Evolutionary conservation across 2,888 invertebrate species (phyloP).

Genomic region (Argyra leucocephala): DNA sequence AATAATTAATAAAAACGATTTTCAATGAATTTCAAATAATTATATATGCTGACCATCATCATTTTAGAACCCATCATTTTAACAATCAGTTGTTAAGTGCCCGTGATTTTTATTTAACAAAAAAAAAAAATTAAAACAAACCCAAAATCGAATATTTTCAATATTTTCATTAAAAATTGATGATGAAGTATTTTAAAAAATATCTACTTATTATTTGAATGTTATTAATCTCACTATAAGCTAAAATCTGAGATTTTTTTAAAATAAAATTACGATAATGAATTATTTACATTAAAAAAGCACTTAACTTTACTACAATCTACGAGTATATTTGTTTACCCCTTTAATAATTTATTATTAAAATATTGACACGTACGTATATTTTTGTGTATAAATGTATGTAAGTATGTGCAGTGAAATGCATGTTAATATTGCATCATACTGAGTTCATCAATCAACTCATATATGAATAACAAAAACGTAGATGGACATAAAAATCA

Average conservation of each 20-base stretch:
- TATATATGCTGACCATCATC: too few relatives aligned
- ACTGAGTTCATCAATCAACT: background rate
- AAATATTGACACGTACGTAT: background rate
- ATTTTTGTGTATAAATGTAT: background rate
- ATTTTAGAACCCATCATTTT: background rate
- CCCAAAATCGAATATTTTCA: too few relatives aligned
- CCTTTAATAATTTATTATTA: slow-evolving; percentile 2
- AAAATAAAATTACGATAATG: background rate
- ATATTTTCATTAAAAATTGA: background rate
- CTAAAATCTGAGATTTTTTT: background rate
- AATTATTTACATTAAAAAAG: background rate
- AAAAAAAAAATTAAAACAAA: too few relatives aligned
- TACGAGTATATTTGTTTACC: too few relatives aligned
- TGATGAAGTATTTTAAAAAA: background rate
- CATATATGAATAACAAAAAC: too few relatives aligned
- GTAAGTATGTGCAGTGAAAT: background rate
- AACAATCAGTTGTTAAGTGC: background rate
- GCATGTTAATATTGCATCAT: background rate
- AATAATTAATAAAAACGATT: too few relatives aligned
- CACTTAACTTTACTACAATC: background rate
- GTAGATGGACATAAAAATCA: too few relatives aligned
- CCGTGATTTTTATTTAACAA: too few relatives aligned
- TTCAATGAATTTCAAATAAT: too few relatives aligned
- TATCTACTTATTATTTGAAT: background rate
- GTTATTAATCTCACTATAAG: background rate